Evolutionary conservation across 2,113 vertebrate species (phyloP).

Genomic region (Gracilinanus agilis): DNA sequence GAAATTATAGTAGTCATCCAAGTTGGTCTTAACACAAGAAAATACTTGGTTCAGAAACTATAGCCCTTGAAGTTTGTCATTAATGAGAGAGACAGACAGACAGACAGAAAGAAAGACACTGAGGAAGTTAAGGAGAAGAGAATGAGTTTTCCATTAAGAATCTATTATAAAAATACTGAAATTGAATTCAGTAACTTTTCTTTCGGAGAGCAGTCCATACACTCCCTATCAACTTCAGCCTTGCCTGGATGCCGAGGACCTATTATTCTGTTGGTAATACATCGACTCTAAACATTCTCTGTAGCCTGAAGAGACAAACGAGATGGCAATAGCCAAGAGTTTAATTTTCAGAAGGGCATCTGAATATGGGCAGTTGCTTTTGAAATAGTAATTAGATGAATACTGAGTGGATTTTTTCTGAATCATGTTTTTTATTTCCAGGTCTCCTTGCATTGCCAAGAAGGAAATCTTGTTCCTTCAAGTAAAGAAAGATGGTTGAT

Average conservation of each 20-base stretch:
- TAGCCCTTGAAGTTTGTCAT: conserved; percentile 58
- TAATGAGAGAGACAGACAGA: not conserved
- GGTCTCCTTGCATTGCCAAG: conserved; percentile 56
- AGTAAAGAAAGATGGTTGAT: conserved; percentile 31
- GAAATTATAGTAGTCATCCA: conserved; percentile 70
- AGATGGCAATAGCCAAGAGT: conserved; percentile 35
- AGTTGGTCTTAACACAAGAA: conserved; percentile 63
- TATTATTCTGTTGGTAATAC: conserved; percentile 49
- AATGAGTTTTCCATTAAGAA: conserved; percentile 53
- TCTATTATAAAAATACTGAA: conserved; percentile 64
- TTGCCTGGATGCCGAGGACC: conserved; percentile 49
- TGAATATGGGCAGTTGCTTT: conserved; percentile 55
- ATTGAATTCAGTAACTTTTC: conserved; percentile 51
- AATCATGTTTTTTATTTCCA: conserved; percentile 39
- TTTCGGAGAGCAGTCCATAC: conserved; percentile 63
- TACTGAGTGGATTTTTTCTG: conserved; percentile 47
- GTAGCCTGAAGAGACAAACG: conserved; percentile 64
- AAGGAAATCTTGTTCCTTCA: conserved; percentile 48
- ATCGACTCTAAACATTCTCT: conserved; percentile 68
- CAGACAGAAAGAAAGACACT: not conserved
- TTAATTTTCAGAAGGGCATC: conserved; percentile 52
- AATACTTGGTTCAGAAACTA: conserved; percentile 73
- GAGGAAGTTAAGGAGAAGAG: not conserved
- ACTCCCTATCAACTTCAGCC: conserved; percentile 63
- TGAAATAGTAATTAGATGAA: conserved; percentile 63